phyloP scores from a whole-genome alignment of 2,888 invertebrate genomes.

The Scaptomyza polygonia region DNA sequence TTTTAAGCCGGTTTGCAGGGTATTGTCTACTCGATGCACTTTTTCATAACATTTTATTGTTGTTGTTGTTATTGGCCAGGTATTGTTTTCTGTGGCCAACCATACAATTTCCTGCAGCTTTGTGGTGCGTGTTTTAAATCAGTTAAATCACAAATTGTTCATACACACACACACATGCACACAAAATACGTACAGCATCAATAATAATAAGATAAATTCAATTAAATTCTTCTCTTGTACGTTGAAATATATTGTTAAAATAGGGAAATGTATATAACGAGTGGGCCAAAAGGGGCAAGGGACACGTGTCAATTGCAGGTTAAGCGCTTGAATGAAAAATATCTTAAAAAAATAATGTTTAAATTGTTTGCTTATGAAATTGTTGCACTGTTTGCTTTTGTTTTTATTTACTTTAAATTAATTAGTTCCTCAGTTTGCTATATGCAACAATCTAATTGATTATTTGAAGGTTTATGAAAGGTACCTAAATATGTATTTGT shows the following conservation, averaged over 20 bases:
- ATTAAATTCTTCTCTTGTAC: constrained; percentile 24
- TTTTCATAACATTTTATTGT: background rate
- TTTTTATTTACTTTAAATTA: too few species aligned
- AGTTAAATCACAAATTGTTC: constrained; percentile 59
- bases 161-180: constrained; percentile 7
- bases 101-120: constrained; percentile 28
- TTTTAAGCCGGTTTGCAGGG: background rate
- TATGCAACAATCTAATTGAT: too few species aligned
- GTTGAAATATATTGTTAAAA: constrained; percentile 3
- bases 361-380: background rate
- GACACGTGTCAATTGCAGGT: constrained; percentile 11
- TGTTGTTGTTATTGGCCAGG: constrained; percentile 1
- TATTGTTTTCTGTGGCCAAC: constrained; percentile 22
- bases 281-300: background rate
- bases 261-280: background rate
- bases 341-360: constrained; percentile 2
- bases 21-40: background rate
- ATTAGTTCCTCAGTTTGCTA: too few species aligned
- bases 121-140: constrained; percentile 57
- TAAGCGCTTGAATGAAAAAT: background rate
- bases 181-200: constrained; percentile 40
- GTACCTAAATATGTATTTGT: too few species aligned
- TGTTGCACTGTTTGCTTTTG: background rate
- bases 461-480: too few species aligned
- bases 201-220: constrained; percentile 67